Percentiles rank a stretch among this genome's conserved stretches.
Evolutionary conservation across 2,888 invertebrate genomes (phyloP).

Genomic region (Ryuthela nishihirai): DNA sequence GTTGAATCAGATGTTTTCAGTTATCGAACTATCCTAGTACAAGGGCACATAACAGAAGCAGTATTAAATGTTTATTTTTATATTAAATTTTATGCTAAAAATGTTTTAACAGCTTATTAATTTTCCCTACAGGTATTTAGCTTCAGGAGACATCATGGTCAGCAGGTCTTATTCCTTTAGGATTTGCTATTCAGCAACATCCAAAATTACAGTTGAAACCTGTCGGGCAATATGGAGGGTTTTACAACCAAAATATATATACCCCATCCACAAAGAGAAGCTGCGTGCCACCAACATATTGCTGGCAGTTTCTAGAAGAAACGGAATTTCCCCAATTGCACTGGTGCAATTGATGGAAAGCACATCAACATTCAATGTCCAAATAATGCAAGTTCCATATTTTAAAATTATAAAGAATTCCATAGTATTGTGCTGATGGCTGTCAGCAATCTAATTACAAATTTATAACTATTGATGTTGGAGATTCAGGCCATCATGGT

Average conservation of each 20-base stretch:
- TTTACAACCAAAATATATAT: no score
- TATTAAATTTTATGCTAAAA: no score
- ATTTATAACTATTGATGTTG: not conserved
- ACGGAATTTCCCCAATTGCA: not conserved
- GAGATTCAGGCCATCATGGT: not conserved
- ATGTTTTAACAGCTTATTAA: no score
- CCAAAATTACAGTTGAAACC: not conserved
- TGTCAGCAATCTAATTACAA: not conserved
- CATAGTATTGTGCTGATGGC: not conserved
- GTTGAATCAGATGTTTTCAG: no score
- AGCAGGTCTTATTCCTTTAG: no score
- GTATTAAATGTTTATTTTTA: no score
- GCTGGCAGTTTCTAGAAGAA: not conserved
- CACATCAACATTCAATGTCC: not conserved
- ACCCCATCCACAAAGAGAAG: not conserved
- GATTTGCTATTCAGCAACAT: not conserved
- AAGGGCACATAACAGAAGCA: no score
- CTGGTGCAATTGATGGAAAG: no score
- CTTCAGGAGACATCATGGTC: no score
- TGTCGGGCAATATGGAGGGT: not conserved
- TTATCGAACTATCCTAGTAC: no score
- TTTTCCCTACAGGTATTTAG: no score
- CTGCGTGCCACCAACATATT: not conserved
- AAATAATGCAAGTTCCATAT: not conserved
- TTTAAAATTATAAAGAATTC: not conserved